These are phyloP conservation scores for Andrena minutula DNA, from an alignment of 2,888 invertebrate genomes.

Conservation along the genomic window DNA sequence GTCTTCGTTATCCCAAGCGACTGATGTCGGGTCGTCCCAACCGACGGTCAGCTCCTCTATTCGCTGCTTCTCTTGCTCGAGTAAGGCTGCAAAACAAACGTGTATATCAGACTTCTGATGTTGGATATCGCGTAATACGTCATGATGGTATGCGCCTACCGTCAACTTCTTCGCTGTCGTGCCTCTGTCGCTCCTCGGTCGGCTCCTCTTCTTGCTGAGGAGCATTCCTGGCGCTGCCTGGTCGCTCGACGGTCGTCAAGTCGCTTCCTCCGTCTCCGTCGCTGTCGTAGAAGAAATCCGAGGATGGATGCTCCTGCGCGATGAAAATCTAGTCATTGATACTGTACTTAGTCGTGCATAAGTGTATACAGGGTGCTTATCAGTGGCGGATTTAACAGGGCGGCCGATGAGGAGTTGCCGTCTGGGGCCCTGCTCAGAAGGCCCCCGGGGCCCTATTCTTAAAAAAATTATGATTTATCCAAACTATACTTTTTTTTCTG, in stretches of 20 bases:
- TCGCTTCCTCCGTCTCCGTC: slow-evolving; percentile 91
- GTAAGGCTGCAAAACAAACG: slow-evolving; percentile 85
- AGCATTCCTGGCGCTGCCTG: slow-evolving; percentile 77
- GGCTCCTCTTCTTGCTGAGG: slow-evolving; percentile 81
- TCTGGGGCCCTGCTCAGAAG: no score
- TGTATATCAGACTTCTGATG: not conserved
- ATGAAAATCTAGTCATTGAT: not conserved
- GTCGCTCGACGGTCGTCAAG: slow-evolving; percentile 84
- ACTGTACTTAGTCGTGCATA: no score
- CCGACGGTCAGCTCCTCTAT: slow-evolving; percentile 91
- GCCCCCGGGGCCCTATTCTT: no score
- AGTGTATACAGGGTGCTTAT: no score
- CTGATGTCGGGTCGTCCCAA: slow-evolving; percentile 93
- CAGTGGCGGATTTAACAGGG: no score
- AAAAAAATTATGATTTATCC: no score
- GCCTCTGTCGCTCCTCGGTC: slow-evolving; percentile 82
- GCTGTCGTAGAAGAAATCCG: slow-evolving; percentile 96
- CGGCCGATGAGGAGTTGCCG: no score
- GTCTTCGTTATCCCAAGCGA: slow-evolving; percentile 92
- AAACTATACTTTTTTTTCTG: no score
- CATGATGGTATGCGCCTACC: slow-evolving; percentile 85
- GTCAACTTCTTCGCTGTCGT: slow-evolving; percentile 89
- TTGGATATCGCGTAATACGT: not conserved
- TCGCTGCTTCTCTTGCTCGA: slow-evolving; percentile 91
- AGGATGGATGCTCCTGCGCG: slow-evolving; percentile 93